A percentile compares a stretch with the other conserved stretches of the same genome.
These are phyloP conservation scores for Struthidea cinerea DNA, from an alignment of 2,113 vertebrate genomes.

Conservation along the genomic window DNA sequence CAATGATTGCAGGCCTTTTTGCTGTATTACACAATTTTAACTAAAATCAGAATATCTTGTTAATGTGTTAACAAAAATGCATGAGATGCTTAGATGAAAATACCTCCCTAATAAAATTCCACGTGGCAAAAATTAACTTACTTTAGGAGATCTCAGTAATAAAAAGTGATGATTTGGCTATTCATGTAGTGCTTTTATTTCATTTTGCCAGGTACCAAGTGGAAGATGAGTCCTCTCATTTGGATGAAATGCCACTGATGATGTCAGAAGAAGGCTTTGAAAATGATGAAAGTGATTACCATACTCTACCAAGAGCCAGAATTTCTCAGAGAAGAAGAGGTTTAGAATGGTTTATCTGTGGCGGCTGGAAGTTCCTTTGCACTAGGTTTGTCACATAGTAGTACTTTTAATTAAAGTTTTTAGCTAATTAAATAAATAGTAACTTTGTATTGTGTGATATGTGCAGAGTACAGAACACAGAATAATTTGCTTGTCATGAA, in stretches of 20 bases:
- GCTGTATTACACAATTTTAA: not conserved
- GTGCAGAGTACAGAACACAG: not conserved
- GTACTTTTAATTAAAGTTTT: not conserved
- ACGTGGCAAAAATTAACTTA: not conserved
- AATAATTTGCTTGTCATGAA: not conserved
- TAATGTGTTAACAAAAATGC: not conserved
- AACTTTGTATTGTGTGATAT: not conserved
- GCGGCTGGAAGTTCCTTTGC: slow-evolving; percentile 92
- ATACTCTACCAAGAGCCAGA: slow-evolving; percentile 89
- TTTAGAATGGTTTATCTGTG: slow-evolving; percentile 87
- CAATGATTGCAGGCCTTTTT: not conserved
- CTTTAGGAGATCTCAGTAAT: not conserved
- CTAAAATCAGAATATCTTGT: not conserved
- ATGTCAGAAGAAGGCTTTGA: slow-evolving; percentile 99
- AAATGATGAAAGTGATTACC: slow-evolving; percentile 95
- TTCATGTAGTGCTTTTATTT: not conserved
- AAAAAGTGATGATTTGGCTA: not conserved
- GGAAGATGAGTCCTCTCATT: slow-evolving; percentile 89
- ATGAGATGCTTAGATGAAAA: not conserved
- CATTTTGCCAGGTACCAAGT: slow-evolving; percentile 80
- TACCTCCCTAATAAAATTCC: not conserved
- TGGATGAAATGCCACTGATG: slow-evolving; percentile 99
- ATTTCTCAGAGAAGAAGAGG: slow-evolving; percentile 77
- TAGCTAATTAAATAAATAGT: not conserved
- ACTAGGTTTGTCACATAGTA: slow-evolving; percentile 76